Evolutionary conservation across 2,113 vertebrate genomes (phyloP).

Genomic region (Melanerpes formicivorus): DNA sequence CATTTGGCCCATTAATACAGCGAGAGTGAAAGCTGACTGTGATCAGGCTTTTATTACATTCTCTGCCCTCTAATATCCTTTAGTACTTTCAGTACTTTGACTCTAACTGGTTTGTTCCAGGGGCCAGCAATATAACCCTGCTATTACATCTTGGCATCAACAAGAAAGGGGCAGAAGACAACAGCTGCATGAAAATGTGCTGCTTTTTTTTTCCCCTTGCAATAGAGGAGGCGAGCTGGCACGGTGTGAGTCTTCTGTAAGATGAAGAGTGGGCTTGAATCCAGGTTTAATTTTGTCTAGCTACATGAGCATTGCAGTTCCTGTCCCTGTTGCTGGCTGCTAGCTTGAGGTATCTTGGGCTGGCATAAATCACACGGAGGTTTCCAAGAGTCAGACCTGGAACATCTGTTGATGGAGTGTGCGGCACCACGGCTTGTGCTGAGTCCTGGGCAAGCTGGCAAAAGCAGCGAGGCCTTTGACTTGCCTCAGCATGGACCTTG

Average conservation of each 20-base stretch:
- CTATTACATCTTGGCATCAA: neutral
- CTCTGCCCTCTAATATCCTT: neutral
- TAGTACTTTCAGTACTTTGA: neutral
- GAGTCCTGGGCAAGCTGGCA: neutral
- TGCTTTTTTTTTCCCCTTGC: neutral
- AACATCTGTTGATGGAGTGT: neutral
- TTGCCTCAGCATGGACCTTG: neutral
- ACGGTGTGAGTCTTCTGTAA: neutral
- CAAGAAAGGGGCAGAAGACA: conserved; percentile 3
- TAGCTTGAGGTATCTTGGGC: neutral
- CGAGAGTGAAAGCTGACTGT: neutral
- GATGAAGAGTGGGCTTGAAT: neutral
- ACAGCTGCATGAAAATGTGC: conserved; percentile 12
- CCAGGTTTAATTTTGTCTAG: conserved; percentile 9
- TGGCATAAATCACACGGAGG: neutral
- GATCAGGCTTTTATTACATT: conserved; percentile 34
- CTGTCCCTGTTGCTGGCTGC: neutral
- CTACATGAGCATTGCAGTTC: neutral
- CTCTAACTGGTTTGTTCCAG: neutral
- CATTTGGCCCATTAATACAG: conserved; percentile 10
- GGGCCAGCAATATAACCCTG: neutral
- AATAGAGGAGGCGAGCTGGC: neutral
- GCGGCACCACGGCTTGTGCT: neutral
- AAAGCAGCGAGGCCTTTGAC: neutral
- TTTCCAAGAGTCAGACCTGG: neutral